A percentile compares a stretch with the other conserved stretches of the same genome.
Evolutionary conservation across 2,113 vertebrate species (phyloP).

Genomic region (Ictalurus furcatus): DNA sequence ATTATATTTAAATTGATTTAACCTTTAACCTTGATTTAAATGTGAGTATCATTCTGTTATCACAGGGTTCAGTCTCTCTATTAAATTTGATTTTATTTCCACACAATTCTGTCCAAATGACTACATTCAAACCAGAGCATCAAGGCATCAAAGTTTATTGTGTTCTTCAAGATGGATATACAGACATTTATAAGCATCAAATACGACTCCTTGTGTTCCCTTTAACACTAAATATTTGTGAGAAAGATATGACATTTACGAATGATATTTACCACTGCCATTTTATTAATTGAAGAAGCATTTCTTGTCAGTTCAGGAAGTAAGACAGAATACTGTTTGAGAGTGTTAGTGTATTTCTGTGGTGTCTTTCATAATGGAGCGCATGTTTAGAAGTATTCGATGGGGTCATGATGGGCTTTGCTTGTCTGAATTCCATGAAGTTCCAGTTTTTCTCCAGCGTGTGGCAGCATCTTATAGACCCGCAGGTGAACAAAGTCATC

Average conservation of each 20-base stretch:
- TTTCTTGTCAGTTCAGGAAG: background rate
- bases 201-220: background rate
- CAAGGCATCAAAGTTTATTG: background rate
- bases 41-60: background rate
- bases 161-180: background rate
- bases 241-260: background rate
- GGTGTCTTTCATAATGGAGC: background rate
- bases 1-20: background rate
- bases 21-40: background rate
- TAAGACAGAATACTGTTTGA: background rate
- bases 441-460: conserved; percentile 10
- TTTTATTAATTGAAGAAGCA: background rate
- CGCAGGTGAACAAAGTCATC: conserved; percentile 70
- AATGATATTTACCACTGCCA: background rate
- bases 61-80: background rate
- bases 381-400: conserved; percentile 71
- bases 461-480: conserved; percentile 67
- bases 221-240: background rate
- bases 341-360: background rate
- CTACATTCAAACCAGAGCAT: background rate
- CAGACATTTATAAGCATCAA: background rate
- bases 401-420: conserved; percentile 71
- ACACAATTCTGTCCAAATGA: background rate
- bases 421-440: conserved; percentile 65
- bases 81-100: background rate